Evolutionary conservation across 30 jellyfish, hydroid and myxozoan genomes (phyloP).

Genomic region (Rhopilema esculentum): DNA sequence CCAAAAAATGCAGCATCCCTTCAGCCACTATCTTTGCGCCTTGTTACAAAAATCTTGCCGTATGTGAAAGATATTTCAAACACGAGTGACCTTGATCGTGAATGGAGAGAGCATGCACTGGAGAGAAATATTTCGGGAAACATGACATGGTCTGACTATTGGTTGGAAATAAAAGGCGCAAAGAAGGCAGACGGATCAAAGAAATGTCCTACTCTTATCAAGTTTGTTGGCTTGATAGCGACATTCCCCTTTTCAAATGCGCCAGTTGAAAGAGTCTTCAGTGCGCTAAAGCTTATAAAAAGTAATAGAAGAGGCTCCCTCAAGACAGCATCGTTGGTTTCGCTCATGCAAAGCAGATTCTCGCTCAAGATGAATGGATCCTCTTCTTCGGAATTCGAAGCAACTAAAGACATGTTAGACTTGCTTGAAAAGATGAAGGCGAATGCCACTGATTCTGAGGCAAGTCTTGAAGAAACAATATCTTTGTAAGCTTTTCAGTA

Average conservation of each 20-base stretch:
- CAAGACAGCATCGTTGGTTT: conserved; percentile 50
- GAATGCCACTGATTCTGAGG: conserved; percentile 63
- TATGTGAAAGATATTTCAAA: not conserved
- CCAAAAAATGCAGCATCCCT: conserved; percentile 45
- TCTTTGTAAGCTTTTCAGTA: too few species aligned
- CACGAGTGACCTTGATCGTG: conserved; percentile 37
- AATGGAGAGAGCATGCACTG: conserved; percentile 60
- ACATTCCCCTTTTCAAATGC: conserved; percentile 60
- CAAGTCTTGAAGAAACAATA: too few species aligned
- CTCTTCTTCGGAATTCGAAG: conserved; percentile 15
- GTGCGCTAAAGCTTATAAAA: conserved; percentile 46
- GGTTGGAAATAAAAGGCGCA: conserved; percentile 21
- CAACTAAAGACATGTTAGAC: not conserved
- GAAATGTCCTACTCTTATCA: conserved; percentile 49
- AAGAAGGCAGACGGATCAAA: conserved; percentile 9
- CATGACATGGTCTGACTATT: conserved; percentile 26
- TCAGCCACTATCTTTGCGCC: conserved; percentile 40
- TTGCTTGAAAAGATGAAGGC: conserved; percentile 43
- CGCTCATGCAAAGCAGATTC: conserved; percentile 61
- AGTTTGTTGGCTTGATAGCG: conserved; percentile 14
- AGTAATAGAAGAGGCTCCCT: conserved; percentile 29
- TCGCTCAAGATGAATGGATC: conserved; percentile 3
- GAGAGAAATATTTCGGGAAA: not conserved
- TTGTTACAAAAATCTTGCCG: conserved; percentile 14
- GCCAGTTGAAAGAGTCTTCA: conserved; percentile 50